Conservation (phyloP, 2,113 vertebrate species). For the Oreamnos americanus region DNA sequence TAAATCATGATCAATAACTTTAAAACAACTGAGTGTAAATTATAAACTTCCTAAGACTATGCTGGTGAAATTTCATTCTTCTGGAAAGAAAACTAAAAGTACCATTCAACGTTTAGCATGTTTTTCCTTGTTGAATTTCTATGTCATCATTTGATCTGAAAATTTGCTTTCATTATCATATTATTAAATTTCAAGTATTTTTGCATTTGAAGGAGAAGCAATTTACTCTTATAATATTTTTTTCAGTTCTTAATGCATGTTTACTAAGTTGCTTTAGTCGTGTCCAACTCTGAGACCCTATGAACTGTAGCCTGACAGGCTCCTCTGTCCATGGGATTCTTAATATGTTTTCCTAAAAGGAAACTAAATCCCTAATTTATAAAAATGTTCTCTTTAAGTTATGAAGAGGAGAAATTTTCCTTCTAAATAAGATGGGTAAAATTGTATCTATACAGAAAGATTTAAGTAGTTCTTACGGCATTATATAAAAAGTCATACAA, state of each 20-base stretch:
- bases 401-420: neutral
- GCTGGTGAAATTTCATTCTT: neutral
- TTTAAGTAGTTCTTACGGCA: neutral
- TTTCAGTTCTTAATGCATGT: neutral
- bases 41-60: neutral
- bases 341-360: neutral
- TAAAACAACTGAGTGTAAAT: neutral
- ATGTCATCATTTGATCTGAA: neutral
- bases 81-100: neutral
- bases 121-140: neutral
- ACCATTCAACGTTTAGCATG: neutral
- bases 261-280: neutral
- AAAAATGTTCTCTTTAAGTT: neutral
- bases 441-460: neutral
- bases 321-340: neutral
- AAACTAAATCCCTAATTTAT: neutral
- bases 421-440: neutral
- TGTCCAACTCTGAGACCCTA: neutral
- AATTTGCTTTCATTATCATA: neutral
- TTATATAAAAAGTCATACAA: neutral
- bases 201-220: neutral
- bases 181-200: neutral
- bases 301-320: neutral
- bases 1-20: neutral
- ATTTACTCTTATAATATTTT: neutral